Evolutionary conservation across 2,888 invertebrate species (phyloP).

Genomic region (Cryptus viduatorius): DNA sequence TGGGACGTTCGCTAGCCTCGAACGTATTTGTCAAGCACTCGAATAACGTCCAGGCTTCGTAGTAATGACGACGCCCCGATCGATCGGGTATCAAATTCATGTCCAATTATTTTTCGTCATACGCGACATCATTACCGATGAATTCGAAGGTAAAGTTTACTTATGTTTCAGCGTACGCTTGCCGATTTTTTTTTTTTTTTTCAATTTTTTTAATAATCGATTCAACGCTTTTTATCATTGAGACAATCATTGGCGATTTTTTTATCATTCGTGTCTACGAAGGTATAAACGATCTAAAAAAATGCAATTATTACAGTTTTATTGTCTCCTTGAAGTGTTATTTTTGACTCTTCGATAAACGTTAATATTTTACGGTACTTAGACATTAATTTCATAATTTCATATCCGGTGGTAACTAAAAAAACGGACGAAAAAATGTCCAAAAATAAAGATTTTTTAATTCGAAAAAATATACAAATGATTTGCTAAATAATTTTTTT

Average conservation of each 20-base stretch:
- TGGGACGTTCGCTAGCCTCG: slow-evolving; percentile 18
- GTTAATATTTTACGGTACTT: too few species aligned
- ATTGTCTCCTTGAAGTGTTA: too few species aligned
- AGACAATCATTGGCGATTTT: neutral
- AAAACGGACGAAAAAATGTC: too few species aligned
- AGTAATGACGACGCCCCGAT: slow-evolving; percentile 42
- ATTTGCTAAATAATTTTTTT: too few species aligned
- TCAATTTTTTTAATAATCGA: neutral
- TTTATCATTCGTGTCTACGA: neutral
- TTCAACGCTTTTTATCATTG: too few species aligned
- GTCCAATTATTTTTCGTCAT: slow-evolving; percentile 15
- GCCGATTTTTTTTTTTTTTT: neutral
- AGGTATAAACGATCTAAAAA: too few species aligned
- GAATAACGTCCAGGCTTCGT: slow-evolving; percentile 32
- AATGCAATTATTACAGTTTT: too few species aligned
- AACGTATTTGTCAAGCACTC: slow-evolving; percentile 51
- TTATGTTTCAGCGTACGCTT: neutral
- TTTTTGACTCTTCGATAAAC: too few species aligned
- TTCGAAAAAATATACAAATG: too few species aligned
- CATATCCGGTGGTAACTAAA: too few species aligned
- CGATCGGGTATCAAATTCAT: slow-evolving; percentile 15
- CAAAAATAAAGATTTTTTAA: too few species aligned
- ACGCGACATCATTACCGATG: neutral
- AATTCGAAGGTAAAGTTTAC: neutral
- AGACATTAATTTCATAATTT: too few species aligned